Base-by-base conservation (phyloP, 2,888 invertebrate species). In the Lagria hirta region DNA sequence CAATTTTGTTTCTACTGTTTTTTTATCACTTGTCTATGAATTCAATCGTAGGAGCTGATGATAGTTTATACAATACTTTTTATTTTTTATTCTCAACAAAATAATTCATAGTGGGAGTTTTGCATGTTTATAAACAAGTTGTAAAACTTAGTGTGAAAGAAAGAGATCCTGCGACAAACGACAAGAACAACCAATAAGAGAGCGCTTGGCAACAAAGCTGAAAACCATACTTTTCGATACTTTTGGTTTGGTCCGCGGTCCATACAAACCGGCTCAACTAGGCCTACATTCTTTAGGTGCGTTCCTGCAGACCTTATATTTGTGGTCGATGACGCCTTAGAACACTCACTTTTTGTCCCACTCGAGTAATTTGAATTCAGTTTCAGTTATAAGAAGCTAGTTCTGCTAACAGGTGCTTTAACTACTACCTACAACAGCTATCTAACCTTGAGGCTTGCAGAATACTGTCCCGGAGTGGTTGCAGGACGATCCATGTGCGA, bases 141-240 rank as follows among this genome's bases (percentile, higher is more conserved):
- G 47, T 48, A 32, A 21, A 20, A 29, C 45, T 47, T 33, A 46
- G 42, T 47, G 38, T 48, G 49, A 46, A 38, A 47, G 49, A 53
- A 48, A 55, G 49, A 57, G 52, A 54, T 23, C 50, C 51, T 33
- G 30, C 33, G 38, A 44, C 45, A 32, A 38, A 50, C 30, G 43
- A 48, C 42, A 49, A 45, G 51, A 49, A 48, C 46, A 49, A 46
- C 56, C 58, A 61, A 60, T 61, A 52, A 47, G 37, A 35, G 55
- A 51, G 51, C 58, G 61, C 64, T 55, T 66, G 62, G 66, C 62
- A 66, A 66, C 66, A 66, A 60, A 59, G 54, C 58, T 51, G 47
- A 43, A 38, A 49, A 57, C 56, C 58, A 54, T 56, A 61, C 58
- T 63, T 65, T 65, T 65, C 60, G 64, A 62, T 63, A 61, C 60